Evolutionary conservation across 1,140 invertebrate species (phyloP), one percentile per base, ranked within the genome.

Genomic region (Cephus cinctus): DNA sequence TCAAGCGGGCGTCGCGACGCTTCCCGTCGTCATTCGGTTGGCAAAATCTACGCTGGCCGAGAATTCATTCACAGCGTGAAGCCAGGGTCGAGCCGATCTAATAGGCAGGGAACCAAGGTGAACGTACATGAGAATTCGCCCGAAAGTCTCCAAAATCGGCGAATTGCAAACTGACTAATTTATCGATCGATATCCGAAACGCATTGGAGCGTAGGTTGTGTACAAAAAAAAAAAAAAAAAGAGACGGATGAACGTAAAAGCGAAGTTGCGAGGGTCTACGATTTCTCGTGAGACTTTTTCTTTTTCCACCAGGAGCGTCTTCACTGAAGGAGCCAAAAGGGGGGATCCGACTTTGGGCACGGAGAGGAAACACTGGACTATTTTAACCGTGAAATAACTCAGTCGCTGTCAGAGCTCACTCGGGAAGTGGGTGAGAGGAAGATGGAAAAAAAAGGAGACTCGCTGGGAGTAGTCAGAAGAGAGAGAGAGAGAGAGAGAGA

Each of bases 351-450:
- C 57, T 64, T 57, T 57, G 45, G 55, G 56, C 52, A 30, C 8
- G 14, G 11, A 51, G 54, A 50, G 58, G 43, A 50, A 59, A 63
- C 52, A 60, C 56, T 68, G 61, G 65, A 67, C 67, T 70, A 66
- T 64, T 70, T 65, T 71, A 71, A 65, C 65, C 63, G 62, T 71
- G 67, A 73, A 73, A 71, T 73, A 69, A 71, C 61, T 71, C 64
- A 64, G 66, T 52, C 59, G 34, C 30, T 54, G 51, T 54, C 50
- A 45, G 40, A 43, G 42, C 38, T 27, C 41, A 50, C 27, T 30
- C n/a, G 12, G 27, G 12, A 4, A 12, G 12, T 30, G 2, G 27
- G 12, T 2, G 27, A 30, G 9, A 11, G 12, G 27, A 4, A 30
- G 27, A 2, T 2, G 12, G 4, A 30, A 2, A 2, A 30, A 30